These are phyloP conservation scores for Mixornis gularis DNA, from an alignment of 2,113 vertebrate species.

Conservation along the genomic window DNA sequence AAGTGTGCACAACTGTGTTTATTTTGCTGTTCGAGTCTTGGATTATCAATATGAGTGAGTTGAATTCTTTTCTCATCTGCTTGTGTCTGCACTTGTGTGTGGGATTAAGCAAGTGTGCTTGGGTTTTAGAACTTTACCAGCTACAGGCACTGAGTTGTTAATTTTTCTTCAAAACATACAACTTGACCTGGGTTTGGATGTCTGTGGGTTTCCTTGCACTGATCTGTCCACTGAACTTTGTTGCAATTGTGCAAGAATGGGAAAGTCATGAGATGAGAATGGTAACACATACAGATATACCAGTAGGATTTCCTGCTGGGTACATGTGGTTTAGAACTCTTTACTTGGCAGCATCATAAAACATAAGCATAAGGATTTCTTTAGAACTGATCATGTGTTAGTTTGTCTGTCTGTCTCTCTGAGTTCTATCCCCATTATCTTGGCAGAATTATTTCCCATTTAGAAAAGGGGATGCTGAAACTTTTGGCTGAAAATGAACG, in stretches of 20 bases:
- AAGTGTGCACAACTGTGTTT: conserved; percentile 93
- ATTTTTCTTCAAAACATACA: background rate
- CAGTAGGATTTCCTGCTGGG: background rate
- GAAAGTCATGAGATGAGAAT: background rate
- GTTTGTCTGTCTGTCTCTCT: background rate
- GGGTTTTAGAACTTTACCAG: background rate
- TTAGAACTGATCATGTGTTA: background rate
- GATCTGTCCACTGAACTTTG: background rate
- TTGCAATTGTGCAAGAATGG: background rate
- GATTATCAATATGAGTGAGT: conserved; percentile 93
- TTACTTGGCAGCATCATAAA: background rate
- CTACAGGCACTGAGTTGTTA: background rate
- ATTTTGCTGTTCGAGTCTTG: conserved; percentile 90
- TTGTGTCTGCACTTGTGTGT: background rate
- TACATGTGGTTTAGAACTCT: background rate
- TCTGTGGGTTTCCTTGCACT: background rate
- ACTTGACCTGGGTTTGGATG: background rate
- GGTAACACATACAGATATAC: background rate
- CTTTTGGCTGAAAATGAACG: conserved; percentile 94
- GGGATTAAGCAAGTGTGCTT: background rate
- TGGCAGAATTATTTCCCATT: conserved; percentile 81
- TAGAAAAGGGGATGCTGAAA: conserved; percentile 90
- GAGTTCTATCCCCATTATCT: background rate
- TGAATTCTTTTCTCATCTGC: background rate
- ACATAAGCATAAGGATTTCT: background rate